Evolutionary conservation across 2,113 vertebrate species (phyloP).

Genomic region (Oryzias woworae): DNA sequence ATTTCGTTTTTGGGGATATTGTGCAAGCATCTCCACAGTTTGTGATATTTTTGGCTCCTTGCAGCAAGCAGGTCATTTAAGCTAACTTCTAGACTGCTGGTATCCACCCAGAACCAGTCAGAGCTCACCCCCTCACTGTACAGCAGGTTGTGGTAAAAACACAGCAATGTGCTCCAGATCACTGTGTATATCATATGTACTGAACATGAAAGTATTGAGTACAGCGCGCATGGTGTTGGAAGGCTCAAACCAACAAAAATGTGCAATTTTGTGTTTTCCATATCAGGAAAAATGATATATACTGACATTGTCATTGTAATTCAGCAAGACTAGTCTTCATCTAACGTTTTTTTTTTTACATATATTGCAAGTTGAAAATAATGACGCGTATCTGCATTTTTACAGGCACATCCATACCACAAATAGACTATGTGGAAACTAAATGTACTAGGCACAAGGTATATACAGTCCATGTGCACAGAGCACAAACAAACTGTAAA

Average conservation of each 20-base stretch:
- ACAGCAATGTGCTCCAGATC: slow-evolving; percentile 66
- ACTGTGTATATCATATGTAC: slow-evolving; percentile 69
- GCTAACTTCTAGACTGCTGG: slow-evolving; percentile 71
- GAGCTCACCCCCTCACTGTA: slow-evolving; percentile 63
- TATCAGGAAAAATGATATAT: slow-evolving; percentile 77
- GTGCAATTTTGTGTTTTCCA: slow-evolving; percentile 80
- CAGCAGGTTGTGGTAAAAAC: slow-evolving; percentile 69
- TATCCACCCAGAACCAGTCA: slow-evolving; percentile 67
- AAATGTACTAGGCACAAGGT: slow-evolving; percentile 82
- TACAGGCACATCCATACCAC: slow-evolving; percentile 80
- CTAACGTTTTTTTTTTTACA: slow-evolving; percentile 72
- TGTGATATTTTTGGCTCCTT: slow-evolving; percentile 39
- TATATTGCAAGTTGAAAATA: slow-evolving; percentile 81
- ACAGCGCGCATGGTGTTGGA: slow-evolving; percentile 76
- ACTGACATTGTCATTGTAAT: slow-evolving; percentile 77
- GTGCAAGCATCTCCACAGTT: slow-evolving; percentile 48
- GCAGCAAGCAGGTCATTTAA: slow-evolving; percentile 58
- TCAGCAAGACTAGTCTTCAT: slow-evolving; percentile 74
- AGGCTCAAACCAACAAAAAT: slow-evolving; percentile 79
- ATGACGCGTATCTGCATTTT: slow-evolving; percentile 78
- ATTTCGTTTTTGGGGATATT: slow-evolving; percentile 7
- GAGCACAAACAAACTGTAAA: slow-evolving; percentile 63
- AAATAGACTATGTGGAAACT: slow-evolving; percentile 82
- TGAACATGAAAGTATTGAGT: slow-evolving; percentile 71
- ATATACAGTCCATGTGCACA: slow-evolving; percentile 79